Evolutionary conservation across 2,113 vertebrate species (phyloP).

Genomic region (Neogale vison): DNA sequence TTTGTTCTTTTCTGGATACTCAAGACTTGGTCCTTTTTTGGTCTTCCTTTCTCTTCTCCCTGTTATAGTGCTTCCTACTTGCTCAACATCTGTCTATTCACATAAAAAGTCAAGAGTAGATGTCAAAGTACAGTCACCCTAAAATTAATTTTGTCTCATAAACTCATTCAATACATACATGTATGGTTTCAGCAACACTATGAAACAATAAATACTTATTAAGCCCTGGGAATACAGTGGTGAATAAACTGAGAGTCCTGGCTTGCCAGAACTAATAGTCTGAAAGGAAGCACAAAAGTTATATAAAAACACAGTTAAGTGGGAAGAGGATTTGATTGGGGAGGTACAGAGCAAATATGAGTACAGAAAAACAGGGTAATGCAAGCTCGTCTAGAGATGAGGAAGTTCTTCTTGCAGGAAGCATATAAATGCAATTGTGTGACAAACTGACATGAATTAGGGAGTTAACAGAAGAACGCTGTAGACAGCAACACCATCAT

Average conservation of each 20-base stretch:
- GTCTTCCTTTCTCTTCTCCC: background rate
- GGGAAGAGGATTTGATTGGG: background rate
- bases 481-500: background rate
- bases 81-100: background rate
- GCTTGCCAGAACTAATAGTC: background rate
- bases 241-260: background rate
- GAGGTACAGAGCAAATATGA: background rate
- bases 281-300: background rate
- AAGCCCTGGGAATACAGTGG: background rate
- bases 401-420: background rate
- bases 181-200: background rate
- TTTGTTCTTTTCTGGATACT: background rate
- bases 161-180: background rate
- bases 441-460: background rate
- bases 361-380: background rate
- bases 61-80: background rate
- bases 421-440: background rate
- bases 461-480: background rate
- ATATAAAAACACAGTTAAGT: background rate
- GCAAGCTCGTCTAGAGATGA: background rate
- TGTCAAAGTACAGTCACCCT: background rate
- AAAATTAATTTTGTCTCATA: conserved; percentile 1
- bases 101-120: background rate
- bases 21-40: background rate
- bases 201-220: background rate